Evolutionary conservation across 2,797 vertebrate genomes (phyloP), one percentile per base, ranked within the genome.

Genomic region (Agapornis canus): DNA sequence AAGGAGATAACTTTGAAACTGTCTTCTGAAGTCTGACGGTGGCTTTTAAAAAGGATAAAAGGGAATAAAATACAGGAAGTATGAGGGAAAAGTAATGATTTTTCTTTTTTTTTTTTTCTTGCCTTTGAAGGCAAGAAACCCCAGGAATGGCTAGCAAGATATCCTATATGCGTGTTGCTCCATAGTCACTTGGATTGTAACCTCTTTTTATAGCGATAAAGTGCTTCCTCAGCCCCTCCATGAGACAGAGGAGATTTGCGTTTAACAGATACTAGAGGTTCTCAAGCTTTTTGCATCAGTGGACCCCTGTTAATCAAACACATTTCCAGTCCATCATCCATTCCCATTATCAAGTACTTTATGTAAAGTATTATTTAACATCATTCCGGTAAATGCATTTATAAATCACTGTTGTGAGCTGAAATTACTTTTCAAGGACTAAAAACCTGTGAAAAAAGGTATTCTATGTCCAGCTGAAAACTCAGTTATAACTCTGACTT

Each of bases 31-130:
- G 43, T 72, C 64, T 66, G 73, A 39, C 73, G 73, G 83, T 77
- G 86, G 48, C 76, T 84, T 93, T 94, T 92, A 45, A 89, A 94
- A 80, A 82, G 77, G 63, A 89, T 95, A 64, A 95, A 92, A 86
- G 48, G 26, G 37, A 84, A 81, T 45, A 81, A 82, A 92, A 84
- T 87, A 14, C 92, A 94, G 93, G 78, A 95, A 92, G 79, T 89
- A 57, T 0, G 2, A 89, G 70, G 70, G 86, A 52, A 94, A 94
- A 90, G 32, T 79, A 42, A 57, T 71, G 21, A n/a, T 25, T 66
- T 31, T 51, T 54, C 22, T 63, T 29, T 52, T 71, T 87, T 72
- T 9, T 42, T 19, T 77, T 25, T 31, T 9, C 35, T 35, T 69
- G 56, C 71, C 60, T 89, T 94, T 93, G 77, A 91, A 90, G 35